Evolutionary conservation across 2,113 vertebrate species (phyloP), one percentile per base, ranked within the genome.

Genomic region (Zosterops japonicus): DNA sequence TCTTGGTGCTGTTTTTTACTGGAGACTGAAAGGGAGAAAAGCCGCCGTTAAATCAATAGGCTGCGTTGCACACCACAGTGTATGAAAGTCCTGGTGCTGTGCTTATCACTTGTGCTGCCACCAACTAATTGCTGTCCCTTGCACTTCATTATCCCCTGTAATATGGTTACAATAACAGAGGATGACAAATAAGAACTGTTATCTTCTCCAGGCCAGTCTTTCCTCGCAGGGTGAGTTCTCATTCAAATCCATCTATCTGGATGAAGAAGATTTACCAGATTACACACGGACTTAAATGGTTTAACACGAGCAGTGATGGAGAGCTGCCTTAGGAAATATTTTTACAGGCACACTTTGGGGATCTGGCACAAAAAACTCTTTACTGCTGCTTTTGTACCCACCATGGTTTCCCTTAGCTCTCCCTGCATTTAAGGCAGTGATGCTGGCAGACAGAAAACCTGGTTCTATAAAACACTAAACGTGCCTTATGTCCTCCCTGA

Each of bases 121-220:
- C 77, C 92, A 25, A 89, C 92, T 97, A 97, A 97, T 96, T 96
- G 95, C 93, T 82, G 72, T 57, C 94, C 84, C 92, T 78, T 76
- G 90, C 92, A 95, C 86, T 96, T 95, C 86, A 94, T 97, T 96
- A 93, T 95, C 83, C 92, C 33, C 81, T 82, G 76, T 87, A 94
- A 96, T 65, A 93, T 39, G 65, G 88, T 94, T 94, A 93, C 95
- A 91, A 64, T 42, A 92, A 93, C 23, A 87, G 70, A 78, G 88
- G 70, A 84, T 31, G 92, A 96, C 93, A 95, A 95, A 93, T 79
- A 95, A 94, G 83, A 88, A 47, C 60, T 35, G 60, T 81, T 93
- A 53, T 49, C 86, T 92, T 93, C 86, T 71, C 33, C 76, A 21
- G 83, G 74, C 80, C 88, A 28, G 92, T 52, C 90, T 74, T 78